Conservation (phyloP, 2,113 vertebrate species). For the western clawed frog (Xenopus tropicalis) region DNA sequence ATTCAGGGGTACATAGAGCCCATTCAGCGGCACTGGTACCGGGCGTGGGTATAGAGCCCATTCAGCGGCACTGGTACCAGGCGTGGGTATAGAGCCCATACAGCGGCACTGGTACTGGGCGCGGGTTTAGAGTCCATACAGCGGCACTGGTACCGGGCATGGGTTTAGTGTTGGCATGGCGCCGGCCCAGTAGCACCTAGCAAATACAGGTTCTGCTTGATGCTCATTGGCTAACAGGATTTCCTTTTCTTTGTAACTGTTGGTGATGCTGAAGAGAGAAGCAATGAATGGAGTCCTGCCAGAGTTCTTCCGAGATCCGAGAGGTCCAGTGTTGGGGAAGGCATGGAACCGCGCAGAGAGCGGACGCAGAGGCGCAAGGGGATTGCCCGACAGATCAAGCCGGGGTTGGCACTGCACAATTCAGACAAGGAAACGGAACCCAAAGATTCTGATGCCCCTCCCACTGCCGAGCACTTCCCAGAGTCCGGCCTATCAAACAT, state of each 20-base stretch:
- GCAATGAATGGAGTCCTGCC: not conserved
- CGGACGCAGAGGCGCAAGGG: constrained; percentile 4
- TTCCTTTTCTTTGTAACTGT: not conserved
- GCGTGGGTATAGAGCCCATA: no score
- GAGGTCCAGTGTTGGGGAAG: not conserved
- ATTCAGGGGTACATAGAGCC: no score
- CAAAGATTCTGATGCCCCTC: not conserved
- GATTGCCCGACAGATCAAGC: constrained; percentile 10
- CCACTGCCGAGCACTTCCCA: not conserved
- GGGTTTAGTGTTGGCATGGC: no score
- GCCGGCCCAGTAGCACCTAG: no score
- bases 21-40: no score
- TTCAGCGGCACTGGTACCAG: no score
- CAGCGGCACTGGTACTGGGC: no score
- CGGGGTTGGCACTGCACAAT: not conserved
- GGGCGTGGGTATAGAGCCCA: no score
- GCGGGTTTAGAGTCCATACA: no score
- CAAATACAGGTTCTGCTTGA: no score
- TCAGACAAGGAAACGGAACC: constrained; percentile 13
- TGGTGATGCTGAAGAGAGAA: not conserved
- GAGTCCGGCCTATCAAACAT: not conserved
- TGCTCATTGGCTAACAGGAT: not conserved
- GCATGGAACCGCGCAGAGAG: not conserved
- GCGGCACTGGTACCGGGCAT: no score
- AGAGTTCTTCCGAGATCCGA: not conserved